phyloP scores from a whole-genome alignment of 1,140 invertebrate genomes.

The Bicyclus anynana region DNA sequence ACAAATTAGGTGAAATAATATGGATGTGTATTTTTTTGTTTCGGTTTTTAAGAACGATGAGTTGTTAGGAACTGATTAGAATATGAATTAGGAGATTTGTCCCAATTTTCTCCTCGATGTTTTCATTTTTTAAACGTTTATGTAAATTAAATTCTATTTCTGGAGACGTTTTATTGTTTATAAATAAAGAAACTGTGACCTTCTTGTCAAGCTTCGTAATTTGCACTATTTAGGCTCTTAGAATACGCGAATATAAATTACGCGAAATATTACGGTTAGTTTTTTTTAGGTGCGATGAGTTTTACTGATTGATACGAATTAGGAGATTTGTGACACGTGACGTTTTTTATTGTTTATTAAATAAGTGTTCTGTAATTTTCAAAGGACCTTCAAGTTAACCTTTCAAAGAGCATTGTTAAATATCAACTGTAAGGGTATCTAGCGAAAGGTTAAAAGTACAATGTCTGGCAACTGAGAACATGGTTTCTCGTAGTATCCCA shows the following conservation, averaged over 20 bases:
- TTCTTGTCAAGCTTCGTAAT: too few relatives aligned
- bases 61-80: conserved; percentile 1
- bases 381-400: too few relatives aligned
- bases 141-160: background rate
- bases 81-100: conserved; percentile 8
- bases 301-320: conserved; percentile 10
- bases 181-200: too few relatives aligned
- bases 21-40: conserved; percentile 1
- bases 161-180: background rate
- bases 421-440: too few relatives aligned
- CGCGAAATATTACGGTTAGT: conserved; percentile 7
- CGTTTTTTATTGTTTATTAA: too few relatives aligned
- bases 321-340: background rate
- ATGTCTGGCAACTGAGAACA: too few relatives aligned
- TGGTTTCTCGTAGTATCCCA: too few relatives aligned
- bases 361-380: too few relatives aligned
- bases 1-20: conserved; percentile 40
- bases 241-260: conserved; percentile 57
- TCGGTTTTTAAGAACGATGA: background rate
- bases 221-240: too few relatives aligned
- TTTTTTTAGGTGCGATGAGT: background rate
- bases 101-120: background rate
- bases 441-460: too few relatives aligned
- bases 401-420: too few relatives aligned
- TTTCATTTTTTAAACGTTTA: background rate